Evolutionary conservation across 2,113 vertebrate species (phyloP).

Genomic region (Mirza zaza): DNA sequence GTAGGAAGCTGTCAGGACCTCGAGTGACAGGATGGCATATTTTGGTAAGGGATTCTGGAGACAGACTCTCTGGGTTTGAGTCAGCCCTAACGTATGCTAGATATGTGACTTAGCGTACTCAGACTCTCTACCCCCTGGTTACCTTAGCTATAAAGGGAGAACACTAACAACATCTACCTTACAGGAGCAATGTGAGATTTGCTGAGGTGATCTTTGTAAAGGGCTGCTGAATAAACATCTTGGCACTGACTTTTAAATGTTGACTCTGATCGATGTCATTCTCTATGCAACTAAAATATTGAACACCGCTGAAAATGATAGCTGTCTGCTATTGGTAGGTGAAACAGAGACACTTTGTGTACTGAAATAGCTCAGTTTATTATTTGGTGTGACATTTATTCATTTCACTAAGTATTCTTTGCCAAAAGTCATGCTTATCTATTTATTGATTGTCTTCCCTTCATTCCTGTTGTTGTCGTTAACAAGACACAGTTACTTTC

Average conservation of each 20-base stretch:
- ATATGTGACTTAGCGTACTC: background rate
- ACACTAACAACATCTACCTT: background rate
- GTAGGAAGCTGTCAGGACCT: background rate
- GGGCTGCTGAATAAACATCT: background rate
- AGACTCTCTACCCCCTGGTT: background rate
- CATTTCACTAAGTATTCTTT: background rate
- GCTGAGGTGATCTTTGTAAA: background rate
- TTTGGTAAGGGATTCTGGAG: background rate
- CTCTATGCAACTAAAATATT: background rate
- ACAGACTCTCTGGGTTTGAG: background rate
- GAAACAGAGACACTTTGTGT: background rate
- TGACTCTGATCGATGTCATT: background rate
- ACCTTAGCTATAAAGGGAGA: background rate
- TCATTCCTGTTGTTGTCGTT: background rate
- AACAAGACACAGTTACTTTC: slow-evolving; percentile 6
- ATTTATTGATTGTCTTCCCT: background rate
- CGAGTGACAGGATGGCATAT: background rate
- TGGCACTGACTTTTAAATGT: background rate
- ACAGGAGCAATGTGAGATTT: background rate
- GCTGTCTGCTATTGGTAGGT: background rate
- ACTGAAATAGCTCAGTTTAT: background rate
- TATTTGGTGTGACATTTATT: background rate
- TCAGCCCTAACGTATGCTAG: background rate
- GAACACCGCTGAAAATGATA: background rate
- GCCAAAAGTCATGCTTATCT: background rate